Evolutionary conservation across 1,140 invertebrate genomes (phyloP).

Genomic region (Drosophila ambigua): DNA sequence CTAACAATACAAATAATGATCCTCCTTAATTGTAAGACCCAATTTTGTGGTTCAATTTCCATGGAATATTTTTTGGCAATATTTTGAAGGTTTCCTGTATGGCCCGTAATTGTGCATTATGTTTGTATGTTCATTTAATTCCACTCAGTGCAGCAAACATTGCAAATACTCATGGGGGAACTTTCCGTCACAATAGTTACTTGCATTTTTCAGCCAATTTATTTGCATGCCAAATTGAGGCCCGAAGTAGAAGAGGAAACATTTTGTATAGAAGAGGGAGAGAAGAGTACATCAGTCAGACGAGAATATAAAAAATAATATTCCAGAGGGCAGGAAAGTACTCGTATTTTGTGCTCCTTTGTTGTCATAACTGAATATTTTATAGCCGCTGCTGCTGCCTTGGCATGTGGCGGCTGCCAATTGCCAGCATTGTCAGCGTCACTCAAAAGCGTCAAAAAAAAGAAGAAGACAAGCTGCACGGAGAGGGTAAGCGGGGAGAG

Average conservation of each 20-base stretch:
- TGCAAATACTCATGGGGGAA: neutral
- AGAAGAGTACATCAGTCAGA: neutral
- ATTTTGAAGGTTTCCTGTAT: too few species aligned
- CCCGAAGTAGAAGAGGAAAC: neutral
- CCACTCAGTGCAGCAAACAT: neutral
- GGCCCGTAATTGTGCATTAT: neutral
- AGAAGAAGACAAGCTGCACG: neutral
- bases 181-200: neutral
- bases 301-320: conserved; percentile 1
- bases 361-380: conserved; percentile 69
- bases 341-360: conserved; percentile 35
- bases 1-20: too few species aligned
- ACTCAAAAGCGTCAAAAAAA: conserved; percentile 62
- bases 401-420: conserved; percentile 62
- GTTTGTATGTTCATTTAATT: neutral
- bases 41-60: too few species aligned
- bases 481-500: neutral
- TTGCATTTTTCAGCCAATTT: conserved; percentile 23
- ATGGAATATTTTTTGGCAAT: neutral
- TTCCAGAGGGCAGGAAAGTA: neutral
- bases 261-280: neutral
- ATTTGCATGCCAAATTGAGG: conserved; percentile 25
- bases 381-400: conserved; percentile 53
- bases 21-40: too few species aligned
- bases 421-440: conserved; percentile 73